Base-by-base conservation (phyloP, 92 coral and sea anemone species). In the Micromussa lordhowensis region DNA sequence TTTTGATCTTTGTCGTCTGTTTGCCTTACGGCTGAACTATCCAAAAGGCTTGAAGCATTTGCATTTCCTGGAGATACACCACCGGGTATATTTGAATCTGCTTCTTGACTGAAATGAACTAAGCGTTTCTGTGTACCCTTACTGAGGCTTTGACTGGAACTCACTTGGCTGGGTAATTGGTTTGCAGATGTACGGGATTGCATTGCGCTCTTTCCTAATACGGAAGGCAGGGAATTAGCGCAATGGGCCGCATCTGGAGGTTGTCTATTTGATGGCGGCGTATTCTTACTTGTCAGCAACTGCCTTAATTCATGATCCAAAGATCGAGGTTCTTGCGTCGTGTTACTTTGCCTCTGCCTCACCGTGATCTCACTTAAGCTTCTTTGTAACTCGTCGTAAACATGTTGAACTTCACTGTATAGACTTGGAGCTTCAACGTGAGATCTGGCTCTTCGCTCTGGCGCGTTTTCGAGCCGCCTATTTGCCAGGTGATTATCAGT, bases 371-470 rank as follows among this genome's bases (percentile, higher is more conserved):
- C 86, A 30, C 51, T 76, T 11, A 82, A 32, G 64, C 78, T 69
- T 28, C 30, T 76, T 32, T 74, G 81, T 24, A 75, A 59, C 68
- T 74, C 81, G 16, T 19, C n/a, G 68, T 84, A 57, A 1, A 84
- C 88, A 24, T n/a, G 81, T 35, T 58, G 53, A 35, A 84, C 81
- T 36, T 84, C 80, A 18, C 40, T 63, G 54, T 21, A 83, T 24
- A 34, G 68, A 63, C 54, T 53, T 22, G 3, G 29, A 70, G 68
- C 49, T 38, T 64, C 51, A 36, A 49, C 35, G 24, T 40, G 58
- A 14, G 68, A 12, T 83, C 1, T 69, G 0, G 68, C 40, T 54
- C 73, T 54, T 40, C 24, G 26, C 35, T 73, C 26, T 7, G 18
- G 34, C 4, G 10, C 49, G 10, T 19, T 24, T 34, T 19, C 78